phyloP scores from a whole-genome alignment of 1,140 invertebrate genomes.

The Cyclargus thomasi region DNA sequence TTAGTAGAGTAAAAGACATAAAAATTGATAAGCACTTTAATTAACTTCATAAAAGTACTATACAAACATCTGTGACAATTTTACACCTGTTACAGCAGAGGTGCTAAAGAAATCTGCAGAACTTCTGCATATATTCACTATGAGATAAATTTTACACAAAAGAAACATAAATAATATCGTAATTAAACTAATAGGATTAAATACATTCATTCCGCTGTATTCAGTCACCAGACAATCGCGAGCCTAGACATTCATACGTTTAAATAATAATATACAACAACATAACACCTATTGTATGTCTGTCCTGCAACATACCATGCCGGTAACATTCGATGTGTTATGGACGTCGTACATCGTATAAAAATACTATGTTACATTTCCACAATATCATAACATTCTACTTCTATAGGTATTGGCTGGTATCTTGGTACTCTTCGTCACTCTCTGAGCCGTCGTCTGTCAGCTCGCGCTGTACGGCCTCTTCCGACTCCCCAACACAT shows the following conservation, averaged over 20 bases:
- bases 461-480: slow-evolving; percentile 59
- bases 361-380: slow-evolving; percentile 37
- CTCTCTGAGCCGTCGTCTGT: slow-evolving; percentile 64
- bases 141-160: slow-evolving; percentile 51
- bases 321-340: slow-evolving; percentile 33
- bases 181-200: slow-evolving; percentile 66
- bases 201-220: slow-evolving; percentile 64
- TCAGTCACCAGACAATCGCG: slow-evolving; percentile 45
- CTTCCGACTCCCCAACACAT: slow-evolving; percentile 48
- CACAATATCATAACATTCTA: slow-evolving; percentile 10
- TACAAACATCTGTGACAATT: slow-evolving; percentile 57
- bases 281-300: slow-evolving; percentile 25
- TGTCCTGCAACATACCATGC: slow-evolving; percentile 13
- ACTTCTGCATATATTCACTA: slow-evolving; percentile 39
- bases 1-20: slow-evolving; percentile 36
- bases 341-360: slow-evolving; percentile 43
- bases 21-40: slow-evolving; percentile 69
- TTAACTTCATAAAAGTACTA: slow-evolving; percentile 65
- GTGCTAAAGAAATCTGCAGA: slow-evolving; percentile 47
- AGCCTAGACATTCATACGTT: slow-evolving; percentile 26
- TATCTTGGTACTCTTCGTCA: slow-evolving; percentile 68
- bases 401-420: slow-evolving; percentile 61
- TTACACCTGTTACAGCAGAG: slow-evolving; percentile 41
- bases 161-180: slow-evolving; percentile 59
- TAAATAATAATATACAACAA: slow-evolving; percentile 40